A percentile compares a stretch with the other conserved stretches of the same genome.
phyloP scores from a whole-genome alignment of 2,888 invertebrate genomes.

The Argyra leucocephala region DNA sequence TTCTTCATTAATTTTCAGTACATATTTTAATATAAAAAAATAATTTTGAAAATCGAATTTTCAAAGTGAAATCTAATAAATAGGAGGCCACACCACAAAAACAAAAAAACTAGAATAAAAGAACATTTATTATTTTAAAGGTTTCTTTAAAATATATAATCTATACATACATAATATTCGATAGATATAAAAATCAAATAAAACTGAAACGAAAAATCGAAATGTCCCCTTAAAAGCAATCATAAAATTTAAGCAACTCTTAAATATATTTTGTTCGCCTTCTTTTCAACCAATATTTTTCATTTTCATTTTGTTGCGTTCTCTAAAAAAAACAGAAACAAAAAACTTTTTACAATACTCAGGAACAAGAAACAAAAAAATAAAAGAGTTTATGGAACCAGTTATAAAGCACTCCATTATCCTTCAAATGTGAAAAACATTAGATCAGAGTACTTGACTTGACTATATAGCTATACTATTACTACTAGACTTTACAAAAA shows the following conservation, averaged over 20 bases:
- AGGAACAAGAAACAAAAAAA: background rate
- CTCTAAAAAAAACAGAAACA: too few relatives aligned
- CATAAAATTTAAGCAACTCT: background rate
- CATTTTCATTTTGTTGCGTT: background rate
- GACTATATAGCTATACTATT: background rate
- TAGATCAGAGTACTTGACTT: constrained; percentile 3
- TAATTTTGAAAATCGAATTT: too few relatives aligned
- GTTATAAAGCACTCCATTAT: constrained; percentile 6
- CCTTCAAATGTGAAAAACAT: background rate
- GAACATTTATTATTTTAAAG: background rate
- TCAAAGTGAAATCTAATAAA: too few relatives aligned
- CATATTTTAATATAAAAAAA: too few relatives aligned
- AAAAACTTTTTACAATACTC: too few relatives aligned
- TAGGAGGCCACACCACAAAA: too few relatives aligned
- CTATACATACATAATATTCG: too few relatives aligned
- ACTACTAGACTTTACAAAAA: too few relatives aligned
- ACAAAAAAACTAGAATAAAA: background rate
- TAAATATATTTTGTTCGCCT: background rate
- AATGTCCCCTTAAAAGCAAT: background rate
- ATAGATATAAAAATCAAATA: background rate
- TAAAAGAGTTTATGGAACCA: background rate
- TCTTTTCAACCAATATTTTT: too few relatives aligned
- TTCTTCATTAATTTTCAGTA: too few relatives aligned
- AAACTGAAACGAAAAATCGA: background rate
- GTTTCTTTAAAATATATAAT: background rate